phyloP scores from a whole-genome alignment of 2,888 invertebrate genomes.

The Leucania comma region DNA sequence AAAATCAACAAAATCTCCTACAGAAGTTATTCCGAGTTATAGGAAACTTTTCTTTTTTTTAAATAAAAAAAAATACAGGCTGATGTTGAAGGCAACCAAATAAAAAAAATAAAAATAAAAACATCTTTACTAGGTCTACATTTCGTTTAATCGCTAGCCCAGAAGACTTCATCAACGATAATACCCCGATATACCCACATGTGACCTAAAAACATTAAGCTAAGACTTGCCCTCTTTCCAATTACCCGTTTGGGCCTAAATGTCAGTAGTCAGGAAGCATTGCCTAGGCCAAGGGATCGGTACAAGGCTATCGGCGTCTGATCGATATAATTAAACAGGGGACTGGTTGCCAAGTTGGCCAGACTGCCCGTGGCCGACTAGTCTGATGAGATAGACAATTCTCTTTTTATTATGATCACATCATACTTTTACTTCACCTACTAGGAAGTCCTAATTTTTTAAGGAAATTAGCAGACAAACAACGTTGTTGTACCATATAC shows the following conservation, averaged over 20 bases:
- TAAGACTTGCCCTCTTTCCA: constrained; percentile 10
- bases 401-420: constrained; percentile 32
- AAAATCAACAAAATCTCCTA: too few relatives aligned
- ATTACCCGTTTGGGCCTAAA: constrained; percentile 23
- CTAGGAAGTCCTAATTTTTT: neutral
- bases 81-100: neutral
- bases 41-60: too few relatives aligned
- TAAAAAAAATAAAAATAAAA: neutral
- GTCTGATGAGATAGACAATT: constrained; percentile 53
- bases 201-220: constrained; percentile 37
- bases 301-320: constrained; percentile 72
- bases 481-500: too few relatives aligned
- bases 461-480: too few relatives aligned
- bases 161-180: constrained; percentile 3
- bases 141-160: neutral
- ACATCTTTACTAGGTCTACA: neutral
- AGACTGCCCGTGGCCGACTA: constrained; percentile 79
- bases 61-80: too few relatives aligned
- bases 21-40: too few relatives aligned
- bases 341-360: constrained; percentile 86
- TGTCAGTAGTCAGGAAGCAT: constrained; percentile 65
- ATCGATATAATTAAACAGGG: constrained; percentile 85
- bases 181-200: neutral
- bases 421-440: neutral
- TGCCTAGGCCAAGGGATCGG: constrained; percentile 63